phyloP scores from a whole-genome alignment of 92 coral and sea anemone genomes.

The Plumapathes pennacea region DNA sequence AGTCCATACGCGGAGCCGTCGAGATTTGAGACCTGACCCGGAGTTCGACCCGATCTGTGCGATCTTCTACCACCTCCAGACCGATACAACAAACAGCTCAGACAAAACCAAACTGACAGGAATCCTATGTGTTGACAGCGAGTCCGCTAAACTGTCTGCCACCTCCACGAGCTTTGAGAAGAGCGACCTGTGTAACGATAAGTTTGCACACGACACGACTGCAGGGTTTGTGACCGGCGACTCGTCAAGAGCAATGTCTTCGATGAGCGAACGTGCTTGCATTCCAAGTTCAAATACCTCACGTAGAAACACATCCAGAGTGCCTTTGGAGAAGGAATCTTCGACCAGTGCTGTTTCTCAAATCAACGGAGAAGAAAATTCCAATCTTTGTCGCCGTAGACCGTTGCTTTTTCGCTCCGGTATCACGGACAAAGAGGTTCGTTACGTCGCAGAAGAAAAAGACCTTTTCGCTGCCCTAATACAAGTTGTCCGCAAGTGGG shows the following conservation, averaged over 20 bases:
- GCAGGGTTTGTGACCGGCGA: background rate
- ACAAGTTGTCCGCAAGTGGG: conserved; percentile 74
- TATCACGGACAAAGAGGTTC: conserved; percentile 44
- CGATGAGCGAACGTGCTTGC: background rate
- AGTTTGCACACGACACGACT: background rate
- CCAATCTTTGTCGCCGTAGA: background rate
- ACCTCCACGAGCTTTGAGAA: too few species aligned
- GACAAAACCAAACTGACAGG: conserved; percentile 71
- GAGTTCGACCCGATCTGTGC: conserved; percentile 96
- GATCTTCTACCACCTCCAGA: conserved; percentile 81
- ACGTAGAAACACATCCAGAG: conserved; percentile 1
- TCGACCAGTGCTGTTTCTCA: background rate
- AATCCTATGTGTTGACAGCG: conserved; percentile 72
- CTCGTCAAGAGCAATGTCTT: background rate
- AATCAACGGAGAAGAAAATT: too few species aligned
- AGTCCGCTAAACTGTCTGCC: conserved; percentile 66
- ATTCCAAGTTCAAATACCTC: background rate
- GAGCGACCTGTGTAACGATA: too few species aligned
- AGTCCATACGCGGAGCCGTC: conserved; percentile 86
- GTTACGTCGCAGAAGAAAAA: conserved; percentile 71
- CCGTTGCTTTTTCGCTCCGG: conserved; percentile 46
- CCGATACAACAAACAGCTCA: conserved; percentile 60
- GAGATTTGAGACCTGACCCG: conserved; percentile 82
- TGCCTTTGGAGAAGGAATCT: background rate
- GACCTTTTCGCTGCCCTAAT: conserved; percentile 69